Base-by-base conservation (phyloP, 2,888 invertebrate species). In the Baccha elongata region DNA sequence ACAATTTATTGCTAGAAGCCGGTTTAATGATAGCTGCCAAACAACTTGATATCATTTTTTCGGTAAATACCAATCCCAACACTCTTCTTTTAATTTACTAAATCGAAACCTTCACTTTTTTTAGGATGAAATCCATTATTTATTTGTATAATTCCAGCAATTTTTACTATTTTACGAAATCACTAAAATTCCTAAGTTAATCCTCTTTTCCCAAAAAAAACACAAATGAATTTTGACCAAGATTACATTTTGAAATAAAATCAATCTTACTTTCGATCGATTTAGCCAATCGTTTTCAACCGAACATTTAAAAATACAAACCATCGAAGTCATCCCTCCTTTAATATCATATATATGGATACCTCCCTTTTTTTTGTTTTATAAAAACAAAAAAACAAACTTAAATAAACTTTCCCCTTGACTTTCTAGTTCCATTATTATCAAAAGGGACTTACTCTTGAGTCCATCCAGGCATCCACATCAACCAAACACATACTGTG, bases 401-500 rank as follows among this genome's bases (percentile, higher is more conserved):
- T 23, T 0, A 15, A 0, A 6, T 23, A 60, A 60, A 60, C n/a
- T 44, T 60, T 60, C 44, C 29, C 29, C n/a, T 44, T 42, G 29
- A 44, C 29, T 17, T 44, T 29, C 19, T n/a, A 60, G 40, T 44
- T n/a, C 29, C 42, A 44, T 60, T 60, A 44, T 60, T 60, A 60
- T 19, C n/a, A 29, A 29, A 13, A 60, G 11, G 42, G 17, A 60
- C 44, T 44, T 26, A 23, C 29, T 44, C n/a, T 5, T 13, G n/a
- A 44, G 26, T 8, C 8, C 44, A 29, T n/a, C 29, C 60, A 10
- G 4, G 6, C 10, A 13, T 10, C 7, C 50, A 50, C 50, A 15
- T 17, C 13, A 26, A 32, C 29, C 29, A 13, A 13, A 40, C 60
- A 80, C 80, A 69, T 29, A 21, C 64, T 65, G 58, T 32, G 64